Percentiles rank a stretch among this genome's conserved stretches.
Conservation (phyloP, 2,797 vertebrate species). For the Hirundo rustica region DNA sequence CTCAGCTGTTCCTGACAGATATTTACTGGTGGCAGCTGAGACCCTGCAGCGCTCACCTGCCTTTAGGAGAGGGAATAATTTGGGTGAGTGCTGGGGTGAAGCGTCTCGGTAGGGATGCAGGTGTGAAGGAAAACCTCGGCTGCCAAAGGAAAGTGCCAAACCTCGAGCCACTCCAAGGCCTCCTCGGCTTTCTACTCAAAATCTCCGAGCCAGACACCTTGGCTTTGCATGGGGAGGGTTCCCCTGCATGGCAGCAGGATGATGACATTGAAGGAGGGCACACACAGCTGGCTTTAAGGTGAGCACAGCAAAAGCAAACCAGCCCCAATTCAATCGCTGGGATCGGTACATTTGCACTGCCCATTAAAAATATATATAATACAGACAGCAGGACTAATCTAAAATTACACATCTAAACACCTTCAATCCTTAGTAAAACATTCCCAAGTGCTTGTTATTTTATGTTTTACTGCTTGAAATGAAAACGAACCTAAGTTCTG, state of each 20-base stretch:
- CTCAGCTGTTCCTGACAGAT: neutral
- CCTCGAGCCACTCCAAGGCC: neutral
- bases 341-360: fast-evolving
- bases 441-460: neutral
- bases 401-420: neutral
- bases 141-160: neutral
- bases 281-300: neutral
- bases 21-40: neutral
- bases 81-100: neutral
- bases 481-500: neutral
- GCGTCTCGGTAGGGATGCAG: fast-evolving
- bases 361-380: neutral
- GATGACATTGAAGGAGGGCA: fast-evolving
- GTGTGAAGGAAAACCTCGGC: neutral
- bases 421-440: neutral
- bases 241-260: neutral
- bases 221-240: neutral
- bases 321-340: neutral
- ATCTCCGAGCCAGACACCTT: neutral
- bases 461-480: neutral
- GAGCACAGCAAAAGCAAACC: neutral
- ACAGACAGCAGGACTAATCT: neutral
- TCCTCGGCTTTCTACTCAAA: fast-evolving
- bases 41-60: neutral
- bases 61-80: neutral